phyloP scores from a whole-genome alignment of 2,113 vertebrate genomes.

The Nycticebus coucang region DNA sequence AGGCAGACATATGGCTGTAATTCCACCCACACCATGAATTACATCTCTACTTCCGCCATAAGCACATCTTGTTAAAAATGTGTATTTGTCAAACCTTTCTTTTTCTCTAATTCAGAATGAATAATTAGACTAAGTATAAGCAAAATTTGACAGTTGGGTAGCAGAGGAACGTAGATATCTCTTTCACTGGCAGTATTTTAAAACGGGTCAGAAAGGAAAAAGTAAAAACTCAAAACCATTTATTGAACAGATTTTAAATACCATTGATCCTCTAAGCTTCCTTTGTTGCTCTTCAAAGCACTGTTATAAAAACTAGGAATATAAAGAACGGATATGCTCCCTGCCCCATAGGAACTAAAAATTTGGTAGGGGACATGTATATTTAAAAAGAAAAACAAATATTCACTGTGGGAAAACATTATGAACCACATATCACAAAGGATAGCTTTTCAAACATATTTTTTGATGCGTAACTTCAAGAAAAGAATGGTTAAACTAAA shows the following conservation, averaged over 20 bases:
- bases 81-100: background rate
- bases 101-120: background rate
- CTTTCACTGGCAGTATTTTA: background rate
- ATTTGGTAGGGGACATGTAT: background rate
- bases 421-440: background rate
- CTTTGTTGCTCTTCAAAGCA: background rate
- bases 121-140: background rate
- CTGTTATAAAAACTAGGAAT: background rate
- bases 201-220: background rate
- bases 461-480: background rate
- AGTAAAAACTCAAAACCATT: background rate
- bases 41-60: background rate
- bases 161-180: background rate
- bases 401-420: background rate
- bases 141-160: background rate
- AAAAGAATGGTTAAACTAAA: background rate
- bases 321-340: background rate
- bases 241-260: background rate
- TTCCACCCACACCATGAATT: background rate
- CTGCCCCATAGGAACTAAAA: background rate
- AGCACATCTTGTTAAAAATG: background rate
- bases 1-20: background rate
- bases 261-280: background rate
- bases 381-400: slow-evolving; percentile 32
- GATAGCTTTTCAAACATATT: background rate